Conservation (phyloP, 2,797 vertebrate genomes). For the Clarias fuscus region DNA sequence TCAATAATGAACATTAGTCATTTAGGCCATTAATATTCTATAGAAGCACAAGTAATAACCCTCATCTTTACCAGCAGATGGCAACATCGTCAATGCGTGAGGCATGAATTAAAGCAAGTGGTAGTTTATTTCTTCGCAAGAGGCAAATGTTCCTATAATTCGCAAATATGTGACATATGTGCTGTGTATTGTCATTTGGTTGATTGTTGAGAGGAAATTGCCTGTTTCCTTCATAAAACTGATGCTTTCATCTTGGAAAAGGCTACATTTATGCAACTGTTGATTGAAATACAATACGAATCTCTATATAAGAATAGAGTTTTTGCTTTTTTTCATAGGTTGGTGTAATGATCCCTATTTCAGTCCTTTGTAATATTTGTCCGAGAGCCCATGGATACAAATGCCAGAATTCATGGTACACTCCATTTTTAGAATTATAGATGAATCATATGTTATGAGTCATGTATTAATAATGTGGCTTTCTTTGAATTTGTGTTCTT, state of each 20-base stretch:
- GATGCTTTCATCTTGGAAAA: background rate
- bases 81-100: background rate
- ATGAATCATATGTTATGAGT: slow-evolving; percentile 22
- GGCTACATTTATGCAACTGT: background rate
- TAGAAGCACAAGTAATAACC: no score
- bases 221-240: background rate
- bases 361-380: slow-evolving; percentile 2
- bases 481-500: slow-evolving; percentile 17
- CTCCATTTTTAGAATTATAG: background rate
- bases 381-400: background rate
- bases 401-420: background rate
- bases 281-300: background rate
- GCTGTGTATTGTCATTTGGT: background rate
- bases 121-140: background rate
- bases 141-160: background rate
- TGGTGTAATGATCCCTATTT: background rate
- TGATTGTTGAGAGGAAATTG: background rate
- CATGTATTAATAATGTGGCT: slow-evolving; percentile 10
- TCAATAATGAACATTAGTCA: background rate
- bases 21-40: background rate
- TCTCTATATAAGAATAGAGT: background rate
- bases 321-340: background rate
- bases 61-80: slow-evolving; percentile 12
- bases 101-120: background rate
- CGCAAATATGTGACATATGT: background rate